Base-by-base conservation (phyloP, 2,797 vertebrate genomes). In the Petrocephalus schoutedeni region DNA sequence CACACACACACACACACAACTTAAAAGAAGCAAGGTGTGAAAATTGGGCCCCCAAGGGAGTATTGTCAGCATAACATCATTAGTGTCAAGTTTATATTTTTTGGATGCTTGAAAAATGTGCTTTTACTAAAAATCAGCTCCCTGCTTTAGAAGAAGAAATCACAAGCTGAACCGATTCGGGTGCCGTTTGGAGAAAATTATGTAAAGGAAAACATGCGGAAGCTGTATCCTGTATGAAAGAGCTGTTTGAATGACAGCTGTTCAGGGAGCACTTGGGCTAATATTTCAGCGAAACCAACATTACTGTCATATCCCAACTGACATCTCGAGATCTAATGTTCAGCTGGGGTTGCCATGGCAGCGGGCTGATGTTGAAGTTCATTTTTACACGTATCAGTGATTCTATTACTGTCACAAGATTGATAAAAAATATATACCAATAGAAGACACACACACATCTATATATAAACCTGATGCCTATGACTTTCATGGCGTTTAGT, bases 281-380 rank as follows among this genome's bases (percentile, higher is more conserved):
- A 51, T 23, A 84, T 84, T 84, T 84, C 45, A 84, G 14, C 7
- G 54, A 86, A 58, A 36, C 85, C 85, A 58, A 58, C 56, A 86
- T 59, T 36, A 59, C 85, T 58, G 85, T 58, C 85, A n/a, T 86
- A 58, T 86, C 85, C 56, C 32, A 86, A 56, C 21, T 58, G 32
- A 86, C 54, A 58, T 59, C 54, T 86, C 7, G n/a, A 86, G 85
- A 58, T 86, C 54, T 58, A 58, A 58, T 23, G 14, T 59, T 41
- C 14, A 56, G 54, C 53, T 85, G 56, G 6, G 12, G 85, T 86
- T 86, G 85, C 85, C 16, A 59, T 86, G 85, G 85, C 53, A 56
- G 53, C 85, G 9, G 85, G 85, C 54, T 19, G 85, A 86, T 59
- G 85, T 58, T 67, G 80, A 84, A 84, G n/a, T 84, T 84, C 49